phyloP scores from a whole-genome alignment of 2,888 invertebrate species.

The Lysandra coridon region DNA sequence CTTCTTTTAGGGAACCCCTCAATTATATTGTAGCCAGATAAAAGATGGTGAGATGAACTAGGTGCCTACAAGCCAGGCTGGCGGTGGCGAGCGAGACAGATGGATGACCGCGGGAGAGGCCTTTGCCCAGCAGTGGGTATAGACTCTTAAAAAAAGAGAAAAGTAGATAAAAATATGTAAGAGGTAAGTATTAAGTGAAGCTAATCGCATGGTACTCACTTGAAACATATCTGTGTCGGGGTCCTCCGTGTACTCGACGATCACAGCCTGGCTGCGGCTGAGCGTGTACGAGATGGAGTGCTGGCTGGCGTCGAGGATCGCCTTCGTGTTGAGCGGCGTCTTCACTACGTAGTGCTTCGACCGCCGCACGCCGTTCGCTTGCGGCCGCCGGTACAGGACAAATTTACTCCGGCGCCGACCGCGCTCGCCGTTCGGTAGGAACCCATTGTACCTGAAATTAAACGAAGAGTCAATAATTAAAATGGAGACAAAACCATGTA shows the following conservation, averaged over 20 bases:
- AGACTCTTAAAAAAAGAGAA: too few species aligned
- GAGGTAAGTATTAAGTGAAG: too few species aligned
- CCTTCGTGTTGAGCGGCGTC: conserved; percentile 96
- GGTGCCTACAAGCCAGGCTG: too few species aligned
- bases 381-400: conserved; percentile 90
- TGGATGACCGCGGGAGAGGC: too few species aligned
- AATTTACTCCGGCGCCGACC: conserved; percentile 97
- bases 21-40: too few species aligned
- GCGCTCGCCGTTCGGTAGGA: conserved; percentile 94
- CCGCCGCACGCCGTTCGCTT: conserved; percentile 95
- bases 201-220: conserved; percentile 76
- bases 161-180: too few species aligned
- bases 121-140: too few species aligned
- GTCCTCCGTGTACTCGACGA: conserved; percentile 98
- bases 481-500: too few species aligned
- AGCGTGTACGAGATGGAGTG: conserved; percentile 99
- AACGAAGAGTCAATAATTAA: not conserved
- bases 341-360: conserved; percentile 97
- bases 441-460: conserved; percentile 92
- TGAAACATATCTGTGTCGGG: conserved; percentile 99
- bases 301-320: conserved; percentile 95
- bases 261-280: conserved; percentile 97
- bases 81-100: too few species aligned
- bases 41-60: too few species aligned
- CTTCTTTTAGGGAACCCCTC: too few species aligned